Conservation (phyloP, 2,113 vertebrate species). For the Notarius lentiginosus region DNA sequence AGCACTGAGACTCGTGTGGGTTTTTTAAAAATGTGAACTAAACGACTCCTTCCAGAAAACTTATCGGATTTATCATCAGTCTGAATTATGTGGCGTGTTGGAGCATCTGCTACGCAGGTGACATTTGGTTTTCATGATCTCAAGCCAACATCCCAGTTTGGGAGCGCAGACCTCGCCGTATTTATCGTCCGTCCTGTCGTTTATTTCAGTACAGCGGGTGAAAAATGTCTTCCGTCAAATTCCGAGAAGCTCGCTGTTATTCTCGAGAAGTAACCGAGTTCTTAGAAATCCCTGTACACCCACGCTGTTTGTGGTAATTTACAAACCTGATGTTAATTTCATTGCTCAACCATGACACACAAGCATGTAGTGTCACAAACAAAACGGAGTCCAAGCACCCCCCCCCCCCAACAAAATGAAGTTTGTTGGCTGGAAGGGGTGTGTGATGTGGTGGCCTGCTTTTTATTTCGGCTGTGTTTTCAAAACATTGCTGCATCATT, state of each 20-base stretch:
- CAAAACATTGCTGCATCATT: not conserved
- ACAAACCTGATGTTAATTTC: conserved; percentile 1
- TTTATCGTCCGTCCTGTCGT: not conserved
- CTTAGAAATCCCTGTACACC: conserved; percentile 33
- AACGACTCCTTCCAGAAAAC: not conserved
- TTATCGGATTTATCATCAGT: not conserved
- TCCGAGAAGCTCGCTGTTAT: conserved; percentile 36
- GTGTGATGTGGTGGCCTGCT: not conserved
- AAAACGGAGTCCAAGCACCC: not conserved
- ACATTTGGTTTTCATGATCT: not conserved
- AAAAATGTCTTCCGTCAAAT: conserved; percentile 18
- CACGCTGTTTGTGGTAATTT: conserved; percentile 24
- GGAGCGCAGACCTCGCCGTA: not conserved
- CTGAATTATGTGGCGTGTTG: not conserved
- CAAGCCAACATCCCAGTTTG: not conserved
- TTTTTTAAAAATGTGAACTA: not conserved
- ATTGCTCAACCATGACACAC: conserved; percentile 24
- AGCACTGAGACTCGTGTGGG: not conserved
- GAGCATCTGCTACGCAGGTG: not conserved
- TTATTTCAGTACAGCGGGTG: not conserved
- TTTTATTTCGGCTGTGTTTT: not conserved
- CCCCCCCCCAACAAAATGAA: not conserved
- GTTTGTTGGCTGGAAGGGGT: not conserved
- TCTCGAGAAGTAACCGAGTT: conserved; percentile 32
- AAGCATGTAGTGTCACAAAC: not conserved